Conservation (phyloP, 2,113 vertebrate genomes). For the Syngnathus scovelli region DNA sequence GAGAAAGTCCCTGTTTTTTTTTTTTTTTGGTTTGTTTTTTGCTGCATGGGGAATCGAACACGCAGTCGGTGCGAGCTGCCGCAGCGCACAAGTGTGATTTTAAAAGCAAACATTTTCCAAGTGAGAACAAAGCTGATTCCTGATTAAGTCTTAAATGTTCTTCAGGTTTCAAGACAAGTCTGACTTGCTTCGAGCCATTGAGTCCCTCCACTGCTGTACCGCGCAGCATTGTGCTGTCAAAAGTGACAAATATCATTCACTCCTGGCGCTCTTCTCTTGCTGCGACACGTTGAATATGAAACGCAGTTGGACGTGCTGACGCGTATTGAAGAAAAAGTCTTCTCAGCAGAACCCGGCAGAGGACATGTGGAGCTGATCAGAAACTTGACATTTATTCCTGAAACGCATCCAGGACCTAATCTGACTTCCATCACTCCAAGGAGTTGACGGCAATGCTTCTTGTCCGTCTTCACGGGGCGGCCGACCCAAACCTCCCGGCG, state of each 20-base stretch:
- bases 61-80: not conserved
- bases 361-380: slow-evolving; percentile 7
- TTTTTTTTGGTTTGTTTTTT: not conserved
- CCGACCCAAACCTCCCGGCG: slow-evolving; percentile 31
- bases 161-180: too few relatives aligned
- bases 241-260: not conserved
- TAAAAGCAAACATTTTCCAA: not conserved
- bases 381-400: slow-evolving; percentile 1
- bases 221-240: not conserved
- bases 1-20: slow-evolving; percentile 38
- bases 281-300: not conserved
- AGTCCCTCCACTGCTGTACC: not conserved
- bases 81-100: too few relatives aligned
- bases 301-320: not conserved
- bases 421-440: not conserved
- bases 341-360: not conserved
- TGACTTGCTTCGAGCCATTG: not conserved
- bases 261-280: not conserved
- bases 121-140: not conserved
- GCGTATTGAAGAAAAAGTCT: not conserved
- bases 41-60: not conserved
- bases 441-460: too few relatives aligned
- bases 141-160: too few relatives aligned
- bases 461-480: not conserved
- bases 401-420: not conserved